Evolutionary conservation across 2,797 vertebrate species (phyloP).

Genomic region (Onychomys arenicola): DNA sequence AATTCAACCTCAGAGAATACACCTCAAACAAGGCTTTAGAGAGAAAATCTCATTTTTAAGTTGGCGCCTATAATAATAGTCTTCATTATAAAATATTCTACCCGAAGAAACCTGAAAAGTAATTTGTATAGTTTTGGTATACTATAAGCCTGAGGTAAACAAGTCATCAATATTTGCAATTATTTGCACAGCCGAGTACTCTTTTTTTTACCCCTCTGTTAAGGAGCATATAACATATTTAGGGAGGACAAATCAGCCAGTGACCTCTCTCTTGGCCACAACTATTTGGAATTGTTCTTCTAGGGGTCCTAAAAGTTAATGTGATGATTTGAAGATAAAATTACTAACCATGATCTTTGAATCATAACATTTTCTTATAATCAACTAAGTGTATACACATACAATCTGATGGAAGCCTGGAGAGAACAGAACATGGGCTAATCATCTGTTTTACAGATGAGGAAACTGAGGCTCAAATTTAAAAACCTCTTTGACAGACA

Average conservation of each 20-base stretch:
- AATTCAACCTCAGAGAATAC: background rate
- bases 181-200: constrained; percentile 1
- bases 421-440: background rate
- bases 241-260: background rate
- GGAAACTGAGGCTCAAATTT: background rate
- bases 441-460: background rate
- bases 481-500: constrained; percentile 5
- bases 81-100: constrained; percentile 11
- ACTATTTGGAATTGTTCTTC: background rate
- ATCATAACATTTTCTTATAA: constrained; percentile 39
- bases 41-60: background rate
- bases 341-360: constrained; percentile 10
- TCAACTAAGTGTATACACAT: background rate
- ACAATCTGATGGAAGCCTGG: background rate
- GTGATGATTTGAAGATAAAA: constrained; percentile 52
- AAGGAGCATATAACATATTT: background rate
- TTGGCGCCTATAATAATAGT: background rate
- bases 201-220: background rate
- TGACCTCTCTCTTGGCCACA: constrained; percentile 13
- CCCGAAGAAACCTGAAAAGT: background rate
- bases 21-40: background rate
- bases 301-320: constrained; percentile 7
- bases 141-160: background rate
- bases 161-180: background rate
- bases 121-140: background rate